Percentiles rank a stretch among this genome's conserved stretches.
phyloP scores from a whole-genome alignment of 2,888 invertebrate genomes.

The Cerastis rubricosa region DNA sequence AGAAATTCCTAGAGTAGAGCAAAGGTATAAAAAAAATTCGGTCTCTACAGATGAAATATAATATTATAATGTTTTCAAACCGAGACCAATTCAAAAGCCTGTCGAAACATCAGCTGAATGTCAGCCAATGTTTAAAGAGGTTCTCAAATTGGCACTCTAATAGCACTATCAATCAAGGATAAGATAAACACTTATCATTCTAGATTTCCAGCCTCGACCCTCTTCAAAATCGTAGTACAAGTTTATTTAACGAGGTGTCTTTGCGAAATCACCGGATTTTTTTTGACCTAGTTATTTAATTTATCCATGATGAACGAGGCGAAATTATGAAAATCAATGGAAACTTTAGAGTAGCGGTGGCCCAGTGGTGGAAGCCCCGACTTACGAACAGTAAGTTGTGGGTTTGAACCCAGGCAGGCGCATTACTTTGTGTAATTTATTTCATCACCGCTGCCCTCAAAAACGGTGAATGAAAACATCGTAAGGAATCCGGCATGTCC shows the following conservation, averaged over 20 bases:
- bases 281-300: background rate
- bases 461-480: too few relatives aligned
- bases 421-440: too few relatives aligned
- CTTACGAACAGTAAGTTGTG: too few relatives aligned
- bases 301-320: background rate
- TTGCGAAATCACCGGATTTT: background rate
- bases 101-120: conserved; percentile 9
- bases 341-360: too few relatives aligned
- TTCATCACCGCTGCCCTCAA: too few relatives aligned
- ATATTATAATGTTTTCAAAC: background rate
- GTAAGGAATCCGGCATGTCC: too few relatives aligned
- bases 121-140: conserved; percentile 45
- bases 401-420: too few relatives aligned
- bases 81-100: conserved; percentile 28
- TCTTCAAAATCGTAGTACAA: background rate
- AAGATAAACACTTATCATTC: background rate
- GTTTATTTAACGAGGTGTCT: background rate
- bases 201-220: conserved; percentile 36
- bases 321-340: background rate
- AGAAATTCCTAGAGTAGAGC: too few relatives aligned
- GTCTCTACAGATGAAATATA: background rate
- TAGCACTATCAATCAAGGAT: conserved; percentile 30
- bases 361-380: too few relatives aligned
- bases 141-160: conserved; percentile 34
- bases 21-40: too few relatives aligned